These are phyloP conservation scores for Rotaria macrura DNA, from an alignment of 2,888 invertebrate species.

Conservation along the genomic window DNA sequence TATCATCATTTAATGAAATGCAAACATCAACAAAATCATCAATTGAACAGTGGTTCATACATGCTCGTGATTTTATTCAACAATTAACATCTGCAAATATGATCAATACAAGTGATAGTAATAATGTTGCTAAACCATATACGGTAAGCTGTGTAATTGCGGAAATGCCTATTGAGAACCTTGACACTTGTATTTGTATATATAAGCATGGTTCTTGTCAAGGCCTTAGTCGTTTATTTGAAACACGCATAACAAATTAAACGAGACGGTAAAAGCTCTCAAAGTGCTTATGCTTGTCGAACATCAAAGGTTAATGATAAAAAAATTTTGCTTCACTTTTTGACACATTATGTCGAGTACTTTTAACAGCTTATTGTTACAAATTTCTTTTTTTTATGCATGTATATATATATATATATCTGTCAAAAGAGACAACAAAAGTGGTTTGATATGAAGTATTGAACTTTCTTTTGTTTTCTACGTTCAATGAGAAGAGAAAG, in stretches of 20 bases:
- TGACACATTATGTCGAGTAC: not conserved
- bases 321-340: not conserved
- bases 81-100: not conserved
- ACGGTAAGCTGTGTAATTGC: not conserved
- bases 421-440: too few species aligned
- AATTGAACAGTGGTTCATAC: not conserved
- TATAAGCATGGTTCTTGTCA: not conserved
- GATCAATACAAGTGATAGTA: not conserved
- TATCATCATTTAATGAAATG: not conserved
- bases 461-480: too few species aligned
- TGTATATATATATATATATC: too few species aligned
- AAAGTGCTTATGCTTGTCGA: constrained; percentile 5
- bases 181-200: not conserved
- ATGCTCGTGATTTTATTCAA: not conserved
- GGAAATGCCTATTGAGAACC: not conserved
- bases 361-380: not conserved
- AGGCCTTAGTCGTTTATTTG: not conserved
- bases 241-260: constrained; percentile 8
- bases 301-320: constrained; percentile 2
- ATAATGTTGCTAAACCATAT: not conserved
- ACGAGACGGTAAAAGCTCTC: constrained; percentile 2
- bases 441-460: too few species aligned
- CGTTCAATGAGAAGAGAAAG: too few species aligned
- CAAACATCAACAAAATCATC: not conserved
- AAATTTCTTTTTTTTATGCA: not conserved